Conservation (phyloP, 2,113 vertebrate species). For the Oceanodroma tethys region DNA sequence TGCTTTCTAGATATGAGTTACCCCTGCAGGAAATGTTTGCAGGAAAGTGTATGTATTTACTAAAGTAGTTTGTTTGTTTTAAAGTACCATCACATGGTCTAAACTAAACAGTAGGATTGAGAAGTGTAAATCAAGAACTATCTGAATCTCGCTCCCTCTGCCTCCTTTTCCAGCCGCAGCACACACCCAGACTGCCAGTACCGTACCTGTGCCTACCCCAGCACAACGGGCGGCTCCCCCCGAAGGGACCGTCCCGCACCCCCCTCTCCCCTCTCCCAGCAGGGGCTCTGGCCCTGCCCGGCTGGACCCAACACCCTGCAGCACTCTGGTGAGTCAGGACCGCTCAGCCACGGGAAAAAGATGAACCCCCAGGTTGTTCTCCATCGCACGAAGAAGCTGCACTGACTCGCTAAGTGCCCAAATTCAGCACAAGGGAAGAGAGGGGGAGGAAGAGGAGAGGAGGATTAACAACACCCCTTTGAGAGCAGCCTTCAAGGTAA, state of each 20-base stretch:
- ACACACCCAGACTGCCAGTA: background rate
- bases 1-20: background rate
- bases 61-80: background rate
- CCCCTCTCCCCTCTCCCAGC: background rate
- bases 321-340: too few relatives aligned
- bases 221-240: background rate
- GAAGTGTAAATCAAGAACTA: background rate
- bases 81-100: background rate
- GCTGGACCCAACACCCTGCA: background rate
- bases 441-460: background rate
- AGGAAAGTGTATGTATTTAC: background rate
- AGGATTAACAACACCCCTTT: background rate
- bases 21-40: background rate
- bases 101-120: background rate
- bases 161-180: background rate
- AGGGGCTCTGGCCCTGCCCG: background rate
- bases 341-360: background rate
- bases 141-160: background rate
- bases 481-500: background rate
- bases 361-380: background rate
- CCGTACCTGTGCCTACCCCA: background rate
- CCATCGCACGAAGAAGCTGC: background rate
- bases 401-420: background rate
- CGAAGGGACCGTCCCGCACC: background rate
- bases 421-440: background rate